These are phyloP conservation scores for Ophioninae sp. DNA, from an alignment of 2,888 invertebrate species.

Conservation along the genomic window DNA sequence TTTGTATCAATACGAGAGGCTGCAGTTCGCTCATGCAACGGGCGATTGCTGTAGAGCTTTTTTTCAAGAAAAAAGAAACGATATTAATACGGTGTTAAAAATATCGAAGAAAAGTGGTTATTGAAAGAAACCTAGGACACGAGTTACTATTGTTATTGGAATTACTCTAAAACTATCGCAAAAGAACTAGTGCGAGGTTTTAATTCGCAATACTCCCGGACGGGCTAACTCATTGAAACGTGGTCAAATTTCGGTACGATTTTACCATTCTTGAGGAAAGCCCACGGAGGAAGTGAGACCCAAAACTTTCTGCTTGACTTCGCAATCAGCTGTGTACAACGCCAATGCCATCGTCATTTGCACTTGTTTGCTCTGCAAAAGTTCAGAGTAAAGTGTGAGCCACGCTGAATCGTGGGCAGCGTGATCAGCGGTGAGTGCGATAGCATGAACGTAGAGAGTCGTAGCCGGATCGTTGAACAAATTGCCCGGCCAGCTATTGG, in stretches of 20 bases:
- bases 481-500: constrained; percentile 71
- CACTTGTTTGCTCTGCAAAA: constrained; percentile 80
- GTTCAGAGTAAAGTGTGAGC: constrained; percentile 80
- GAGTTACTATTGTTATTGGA: not conserved
- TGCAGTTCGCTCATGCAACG: constrained; percentile 77
- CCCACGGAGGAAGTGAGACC: constrained; percentile 79
- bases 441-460: constrained; percentile 81
- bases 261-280: constrained; percentile 79
- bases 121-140: not conserved
- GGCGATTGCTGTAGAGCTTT: constrained; percentile 74
- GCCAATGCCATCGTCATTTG: constrained; percentile 82
- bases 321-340: constrained; percentile 80
- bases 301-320: constrained; percentile 80
- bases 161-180: too few relatives aligned
- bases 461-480: constrained; percentile 79
- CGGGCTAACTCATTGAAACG: too few relatives aligned
- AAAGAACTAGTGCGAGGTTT: too few relatives aligned
- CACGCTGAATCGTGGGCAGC: constrained; percentile 80
- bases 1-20: constrained; percentile 75
- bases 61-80: constrained; percentile 25
- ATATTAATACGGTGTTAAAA: constrained; percentile 3
- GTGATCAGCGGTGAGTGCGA: constrained; percentile 82
- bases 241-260: not conserved
- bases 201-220: too few relatives aligned
- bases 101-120: not conserved